Conservation (phyloP, 2,797 vertebrate species). For the Chromis chromis region DNA sequence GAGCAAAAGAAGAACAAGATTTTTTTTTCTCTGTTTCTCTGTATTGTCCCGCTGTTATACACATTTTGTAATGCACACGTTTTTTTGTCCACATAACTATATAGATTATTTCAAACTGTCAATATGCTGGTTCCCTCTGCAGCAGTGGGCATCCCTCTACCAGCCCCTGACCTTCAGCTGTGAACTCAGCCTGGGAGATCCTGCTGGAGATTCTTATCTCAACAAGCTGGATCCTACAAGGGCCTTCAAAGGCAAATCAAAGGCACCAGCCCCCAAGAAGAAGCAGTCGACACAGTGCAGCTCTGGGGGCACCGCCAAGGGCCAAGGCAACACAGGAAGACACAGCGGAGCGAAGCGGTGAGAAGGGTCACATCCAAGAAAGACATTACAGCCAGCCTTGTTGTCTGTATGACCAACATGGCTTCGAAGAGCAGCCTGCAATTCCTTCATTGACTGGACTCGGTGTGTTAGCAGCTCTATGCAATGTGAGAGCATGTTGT, state of each 20-base stretch:
- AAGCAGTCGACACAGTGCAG: conserved; percentile 82
- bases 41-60: neutral
- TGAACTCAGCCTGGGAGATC: conserved; percentile 79
- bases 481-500: neutral
- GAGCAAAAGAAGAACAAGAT: no score
- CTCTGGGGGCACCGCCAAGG: conserved; percentile 65
- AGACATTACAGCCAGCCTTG: conserved; percentile 10
- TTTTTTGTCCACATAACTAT: neutral
- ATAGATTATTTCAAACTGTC: conserved; percentile 1
- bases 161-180: conserved; percentile 90
- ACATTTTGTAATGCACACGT: neutral
- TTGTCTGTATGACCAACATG: conserved; percentile 9
- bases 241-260: conserved; percentile 92
- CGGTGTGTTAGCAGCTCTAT: neutral
- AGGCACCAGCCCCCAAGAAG: conserved; percentile 89
- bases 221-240: conserved; percentile 95
- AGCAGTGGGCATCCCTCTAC: conserved; percentile 98
- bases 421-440: neutral
- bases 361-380: conserved; percentile 25
- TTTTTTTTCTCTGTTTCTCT: no score
- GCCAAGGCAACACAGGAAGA: conserved; percentile 69
- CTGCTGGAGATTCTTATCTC: conserved; percentile 82
- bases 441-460: conserved; percentile 2
- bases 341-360: conserved; percentile 72
- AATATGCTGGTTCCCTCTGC: conserved; percentile 52